Percentiles rank a stretch among this genome's conserved stretches.
Evolutionary conservation across 1,140 invertebrate genomes (phyloP).

Genomic region (Papilio aristodemus): DNA sequence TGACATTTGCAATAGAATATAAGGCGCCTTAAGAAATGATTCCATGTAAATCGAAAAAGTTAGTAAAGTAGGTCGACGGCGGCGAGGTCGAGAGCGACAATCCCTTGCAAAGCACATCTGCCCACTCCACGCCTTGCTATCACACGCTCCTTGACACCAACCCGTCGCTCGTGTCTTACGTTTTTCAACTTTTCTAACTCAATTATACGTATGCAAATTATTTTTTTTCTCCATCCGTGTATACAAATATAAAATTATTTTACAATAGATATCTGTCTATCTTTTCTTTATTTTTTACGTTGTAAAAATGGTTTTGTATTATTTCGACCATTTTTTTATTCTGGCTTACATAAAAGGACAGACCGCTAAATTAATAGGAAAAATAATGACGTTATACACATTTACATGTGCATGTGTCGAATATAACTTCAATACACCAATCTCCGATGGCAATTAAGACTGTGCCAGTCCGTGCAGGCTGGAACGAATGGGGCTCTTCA

Average conservation of each 20-base stretch:
- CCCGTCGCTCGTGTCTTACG: constrained; percentile 22
- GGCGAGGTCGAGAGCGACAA: constrained; percentile 50
- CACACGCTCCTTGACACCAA: constrained; percentile 31
- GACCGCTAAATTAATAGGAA: not conserved
- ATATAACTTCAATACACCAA: constrained; percentile 54
- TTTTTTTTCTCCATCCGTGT: not conserved
- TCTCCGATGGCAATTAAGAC: constrained; percentile 73
- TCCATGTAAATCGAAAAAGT: constrained; percentile 49
- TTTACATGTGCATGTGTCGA: constrained; percentile 20
- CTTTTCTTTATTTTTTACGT: too few relatives aligned
- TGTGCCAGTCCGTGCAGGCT: constrained; percentile 58
- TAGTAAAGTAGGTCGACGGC: constrained; percentile 48
- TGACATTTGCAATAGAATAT: constrained; percentile 30
- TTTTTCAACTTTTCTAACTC: constrained; percentile 26
- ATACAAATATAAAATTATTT: not conserved
- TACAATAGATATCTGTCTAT: too few relatives aligned
- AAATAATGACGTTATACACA: constrained; percentile 16
- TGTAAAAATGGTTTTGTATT: too few relatives aligned
- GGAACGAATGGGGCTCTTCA: constrained; percentile 77
- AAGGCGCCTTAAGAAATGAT: constrained; percentile 37
- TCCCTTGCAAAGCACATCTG: constrained; percentile 48
- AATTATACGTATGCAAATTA: not conserved
- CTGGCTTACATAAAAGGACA: too few relatives aligned
- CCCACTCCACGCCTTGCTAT: constrained; percentile 35
- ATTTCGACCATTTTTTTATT: too few relatives aligned